These are phyloP conservation scores for Rhodinocichla rosea DNA, from an alignment of 2,113 vertebrate species.

Conservation along the genomic window DNA sequence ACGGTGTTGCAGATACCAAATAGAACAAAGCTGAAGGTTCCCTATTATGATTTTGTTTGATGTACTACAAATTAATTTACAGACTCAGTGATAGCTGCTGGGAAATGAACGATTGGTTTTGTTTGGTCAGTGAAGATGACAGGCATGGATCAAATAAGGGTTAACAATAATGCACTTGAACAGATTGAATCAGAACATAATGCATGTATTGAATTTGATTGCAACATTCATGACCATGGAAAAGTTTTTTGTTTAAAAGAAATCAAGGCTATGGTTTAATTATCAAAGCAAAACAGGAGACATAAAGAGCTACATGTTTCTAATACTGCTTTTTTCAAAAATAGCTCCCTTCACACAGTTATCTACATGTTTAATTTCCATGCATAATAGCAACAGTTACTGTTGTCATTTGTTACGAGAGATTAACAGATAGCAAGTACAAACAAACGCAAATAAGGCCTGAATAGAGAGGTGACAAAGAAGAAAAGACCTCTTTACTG, in stretches of 20 bases:
- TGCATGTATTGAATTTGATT: constrained; percentile 75
- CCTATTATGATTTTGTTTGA: constrained; percentile 55
- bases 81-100: constrained; percentile 39
- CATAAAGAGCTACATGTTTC: constrained; percentile 67
- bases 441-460: constrained; percentile 75
- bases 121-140: constrained; percentile 62
- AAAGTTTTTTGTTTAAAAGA: constrained; percentile 74
- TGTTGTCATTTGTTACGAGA: constrained; percentile 77
- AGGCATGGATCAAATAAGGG: constrained; percentile 68
- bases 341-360: constrained; percentile 71
- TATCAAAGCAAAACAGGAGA: constrained; percentile 76
- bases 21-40: constrained; percentile 20
- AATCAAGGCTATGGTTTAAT: constrained; percentile 72
- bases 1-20: neutral
- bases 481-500: constrained; percentile 74
- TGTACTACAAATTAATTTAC: constrained; percentile 53
- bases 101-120: constrained; percentile 57
- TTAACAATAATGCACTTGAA: constrained; percentile 70
- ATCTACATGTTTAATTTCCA: constrained; percentile 78
- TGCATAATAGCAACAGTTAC: constrained; percentile 74
- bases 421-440: constrained; percentile 79
- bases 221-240: constrained; percentile 52
- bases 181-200: constrained; percentile 73
- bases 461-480: constrained; percentile 79
- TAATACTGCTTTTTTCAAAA: constrained; percentile 70